Evolutionary conservation across 2,113 vertebrate genomes (phyloP).

Genomic region (Phalacrocorax aristotelis): DNA sequence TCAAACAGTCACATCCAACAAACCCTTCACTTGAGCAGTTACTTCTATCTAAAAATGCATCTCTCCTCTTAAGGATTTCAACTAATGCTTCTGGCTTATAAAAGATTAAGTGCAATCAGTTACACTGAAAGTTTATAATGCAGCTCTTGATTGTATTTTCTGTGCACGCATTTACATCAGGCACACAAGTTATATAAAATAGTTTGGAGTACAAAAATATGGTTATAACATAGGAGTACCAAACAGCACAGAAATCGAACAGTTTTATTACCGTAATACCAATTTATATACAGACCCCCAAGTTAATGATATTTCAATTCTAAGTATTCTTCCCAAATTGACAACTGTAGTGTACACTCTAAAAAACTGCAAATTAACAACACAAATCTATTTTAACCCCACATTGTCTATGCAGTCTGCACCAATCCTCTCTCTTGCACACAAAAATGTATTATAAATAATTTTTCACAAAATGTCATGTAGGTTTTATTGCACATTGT

Average conservation of each 20-base stretch:
- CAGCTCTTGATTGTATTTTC: constrained; percentile 41
- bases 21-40: constrained; percentile 36
- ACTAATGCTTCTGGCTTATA: constrained; percentile 55
- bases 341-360: constrained; percentile 61
- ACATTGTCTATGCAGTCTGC: constrained; percentile 58
- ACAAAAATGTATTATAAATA: constrained; percentile 79
- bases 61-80: constrained; percentile 42
- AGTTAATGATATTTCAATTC: constrained; percentile 53
- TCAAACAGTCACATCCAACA: constrained; percentile 43
- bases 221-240: constrained; percentile 71
- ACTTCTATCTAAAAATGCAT: constrained; percentile 36
- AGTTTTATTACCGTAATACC: constrained; percentile 72
- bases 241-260: constrained; percentile 74
- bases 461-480: constrained; percentile 66
- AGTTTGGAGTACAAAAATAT: constrained; percentile 74
- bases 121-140: constrained; percentile 55
- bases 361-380: constrained; percentile 62
- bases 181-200: constrained; percentile 64
- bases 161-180: constrained; percentile 45
- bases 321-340: constrained; percentile 57
- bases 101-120: constrained; percentile 63
- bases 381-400: constrained; percentile 44
- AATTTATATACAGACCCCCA: constrained; percentile 73
- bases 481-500: constrained; percentile 76
- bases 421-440: constrained; percentile 65